A percentile compares a stretch with the other conserved stretches of the same genome.
Evolutionary conservation across 2,888 invertebrate species (phyloP).

Genomic region (Agriotes lineatus): DNA sequence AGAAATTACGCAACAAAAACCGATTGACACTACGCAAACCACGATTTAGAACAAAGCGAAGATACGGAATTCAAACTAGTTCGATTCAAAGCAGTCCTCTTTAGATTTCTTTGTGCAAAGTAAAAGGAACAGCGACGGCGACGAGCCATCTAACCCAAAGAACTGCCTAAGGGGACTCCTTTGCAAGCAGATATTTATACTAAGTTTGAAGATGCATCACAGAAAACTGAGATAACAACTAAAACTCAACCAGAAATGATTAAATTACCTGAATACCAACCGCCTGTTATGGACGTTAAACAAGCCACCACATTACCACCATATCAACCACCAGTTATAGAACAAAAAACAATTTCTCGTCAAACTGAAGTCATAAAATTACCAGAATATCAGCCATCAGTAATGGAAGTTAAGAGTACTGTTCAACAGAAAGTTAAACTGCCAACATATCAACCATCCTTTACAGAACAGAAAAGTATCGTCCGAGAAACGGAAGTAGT

Average conservation of each 20-base stretch:
- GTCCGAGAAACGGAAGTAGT: background rate
- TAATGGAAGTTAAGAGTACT: slow-evolving; percentile 13
- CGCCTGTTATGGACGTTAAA: slow-evolving; percentile 14
- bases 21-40: slow-evolving; percentile 12
- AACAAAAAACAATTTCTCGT: slow-evolving; percentile 3
- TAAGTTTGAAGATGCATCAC: slow-evolving; percentile 63
- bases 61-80: slow-evolving; percentile 68
- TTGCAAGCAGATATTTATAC: slow-evolving; percentile 64
- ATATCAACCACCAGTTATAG: slow-evolving; percentile 3
- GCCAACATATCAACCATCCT: slow-evolving; percentile 7
- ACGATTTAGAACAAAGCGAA: slow-evolving; percentile 43
- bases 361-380: slow-evolving; percentile 4
- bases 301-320: background rate
- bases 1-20: slow-evolving; percentile 4
- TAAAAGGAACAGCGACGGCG: too few relatives aligned
- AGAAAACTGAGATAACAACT: slow-evolving; percentile 54
- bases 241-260: slow-evolving; percentile 16
- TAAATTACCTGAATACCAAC: slow-evolving; percentile 15
- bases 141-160: slow-evolving; percentile 63
- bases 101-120: slow-evolving; percentile 76
- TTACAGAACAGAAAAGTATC: background rate
- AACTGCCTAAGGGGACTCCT: slow-evolving; percentile 56
- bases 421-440: too few relatives aligned
- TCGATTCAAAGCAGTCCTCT: slow-evolving; percentile 76
- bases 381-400: slow-evolving; percentile 10